Evolutionary conservation across 2,797 vertebrate species (phyloP).

Genomic region (Arctocebus calabarensis): DNA sequence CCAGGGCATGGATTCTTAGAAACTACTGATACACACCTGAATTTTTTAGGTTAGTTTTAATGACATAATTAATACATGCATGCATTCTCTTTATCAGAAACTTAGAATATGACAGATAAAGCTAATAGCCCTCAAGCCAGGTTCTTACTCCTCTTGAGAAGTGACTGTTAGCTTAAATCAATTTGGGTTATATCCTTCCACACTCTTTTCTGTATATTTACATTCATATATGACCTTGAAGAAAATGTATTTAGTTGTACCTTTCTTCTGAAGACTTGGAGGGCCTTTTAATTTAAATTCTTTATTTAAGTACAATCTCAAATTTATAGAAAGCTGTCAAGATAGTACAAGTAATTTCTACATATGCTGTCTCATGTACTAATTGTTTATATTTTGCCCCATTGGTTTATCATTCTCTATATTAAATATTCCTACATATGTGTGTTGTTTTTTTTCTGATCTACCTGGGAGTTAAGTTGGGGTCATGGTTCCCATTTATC

Average conservation of each 20-base stretch:
- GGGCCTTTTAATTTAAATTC: background rate
- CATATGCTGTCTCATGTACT: background rate
- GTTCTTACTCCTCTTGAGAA: background rate
- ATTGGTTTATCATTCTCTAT: background rate
- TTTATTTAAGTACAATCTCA: constrained; percentile 6
- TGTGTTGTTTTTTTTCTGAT: background rate
- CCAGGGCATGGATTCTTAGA: background rate
- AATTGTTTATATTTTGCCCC: background rate
- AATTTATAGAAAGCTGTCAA: background rate
- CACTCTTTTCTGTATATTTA: background rate
- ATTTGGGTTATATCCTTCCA: background rate
- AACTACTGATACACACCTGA: background rate
- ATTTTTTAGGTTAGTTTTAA: background rate
- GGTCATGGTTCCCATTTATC: background rate
- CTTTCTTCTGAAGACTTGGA: constrained; percentile 7
- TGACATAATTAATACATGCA: background rate
- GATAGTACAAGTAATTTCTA: background rate
- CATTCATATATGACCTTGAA: background rate
- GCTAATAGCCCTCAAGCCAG: background rate
- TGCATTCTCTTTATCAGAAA: background rate
- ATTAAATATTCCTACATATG: background rate
- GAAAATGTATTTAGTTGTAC: background rate
- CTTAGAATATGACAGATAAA: background rate
- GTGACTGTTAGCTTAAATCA: background rate
- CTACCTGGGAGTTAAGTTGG: background rate